phyloP scores from a whole-genome alignment of 2,797 vertebrate species.

The Silurus aristotelis region DNA sequence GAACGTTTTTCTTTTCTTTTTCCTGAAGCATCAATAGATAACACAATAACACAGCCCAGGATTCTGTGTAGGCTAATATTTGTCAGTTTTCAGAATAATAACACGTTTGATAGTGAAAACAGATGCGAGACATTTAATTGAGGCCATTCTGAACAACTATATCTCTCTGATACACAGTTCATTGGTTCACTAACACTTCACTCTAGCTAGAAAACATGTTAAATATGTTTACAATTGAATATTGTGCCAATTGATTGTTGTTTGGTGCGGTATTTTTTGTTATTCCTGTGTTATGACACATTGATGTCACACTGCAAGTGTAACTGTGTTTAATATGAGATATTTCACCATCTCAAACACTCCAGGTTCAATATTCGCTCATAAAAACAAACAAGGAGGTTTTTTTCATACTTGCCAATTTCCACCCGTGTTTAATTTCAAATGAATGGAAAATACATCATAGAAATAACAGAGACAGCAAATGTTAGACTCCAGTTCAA shows the following conservation, averaged over 20 bases:
- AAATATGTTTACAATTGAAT: background rate
- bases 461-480: background rate
- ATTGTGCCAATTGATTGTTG: background rate
- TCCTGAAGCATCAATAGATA: slow-evolving; percentile 6
- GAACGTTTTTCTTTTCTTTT: background rate
- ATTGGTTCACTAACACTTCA: background rate
- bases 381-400: background rate
- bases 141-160: background rate
- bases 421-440: background rate
- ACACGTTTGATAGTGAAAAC: slow-evolving; percentile 8
- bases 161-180: background rate
- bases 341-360: background rate
- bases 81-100: slow-evolving; percentile 10
- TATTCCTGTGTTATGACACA: slow-evolving; percentile 13
- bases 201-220: background rate
- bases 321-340: background rate
- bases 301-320: background rate
- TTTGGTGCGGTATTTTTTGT: background rate
- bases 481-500: background rate
- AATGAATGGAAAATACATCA: background rate
- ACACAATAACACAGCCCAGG: slow-evolving; percentile 24
- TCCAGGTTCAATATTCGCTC: background rate
- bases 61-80: slow-evolving; percentile 1
- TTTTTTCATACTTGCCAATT: too few relatives aligned
- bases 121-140: background rate